Percentiles rank a stretch among this genome's conserved stretches.
Evolutionary conservation across 1,140 invertebrate species (phyloP).

Genomic region (Eriocheir sinensis): DNA sequence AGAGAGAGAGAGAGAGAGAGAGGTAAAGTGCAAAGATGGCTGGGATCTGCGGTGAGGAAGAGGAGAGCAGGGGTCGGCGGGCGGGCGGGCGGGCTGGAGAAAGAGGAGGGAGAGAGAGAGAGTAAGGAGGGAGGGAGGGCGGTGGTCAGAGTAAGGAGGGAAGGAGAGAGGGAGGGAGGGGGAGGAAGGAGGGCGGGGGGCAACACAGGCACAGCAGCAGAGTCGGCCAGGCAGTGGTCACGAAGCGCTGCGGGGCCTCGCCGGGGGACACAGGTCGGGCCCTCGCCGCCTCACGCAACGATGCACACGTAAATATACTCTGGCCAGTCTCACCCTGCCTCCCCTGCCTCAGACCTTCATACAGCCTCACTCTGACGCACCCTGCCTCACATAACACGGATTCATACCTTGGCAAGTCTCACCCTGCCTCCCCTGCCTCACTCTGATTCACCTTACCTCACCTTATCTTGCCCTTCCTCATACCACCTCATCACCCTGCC

Average conservation of each 20-base stretch:
- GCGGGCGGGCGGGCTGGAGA: no score
- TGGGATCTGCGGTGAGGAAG: no score
- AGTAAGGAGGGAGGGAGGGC: no score
- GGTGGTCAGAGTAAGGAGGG: background rate
- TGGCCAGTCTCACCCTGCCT: background rate
- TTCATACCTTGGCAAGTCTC: no score
- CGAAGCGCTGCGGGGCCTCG: slow-evolving; percentile 38
- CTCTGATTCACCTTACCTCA: no score
- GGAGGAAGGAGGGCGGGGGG: background rate
- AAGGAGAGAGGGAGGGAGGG: background rate
- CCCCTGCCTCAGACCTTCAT: background rate
- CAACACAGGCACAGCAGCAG: background rate
- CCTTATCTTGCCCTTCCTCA: no score
- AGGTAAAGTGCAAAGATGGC: no score
- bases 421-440: background rate
- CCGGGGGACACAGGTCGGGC: slow-evolving; percentile 44
- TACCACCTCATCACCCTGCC: no score
- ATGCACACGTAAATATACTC: slow-evolving; percentile 50
- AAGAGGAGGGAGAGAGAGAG: slow-evolving; percentile 30
- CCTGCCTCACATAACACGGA: no score
- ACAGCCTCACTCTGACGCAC: no score
- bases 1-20: slow-evolving; percentile 18
- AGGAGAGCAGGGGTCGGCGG: no score
- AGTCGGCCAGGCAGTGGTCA: slow-evolving; percentile 19
- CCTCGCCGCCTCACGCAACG: slow-evolving; percentile 37